phyloP scores from a whole-genome alignment of 2,888 invertebrate genomes.

The Helleia helle region DNA sequence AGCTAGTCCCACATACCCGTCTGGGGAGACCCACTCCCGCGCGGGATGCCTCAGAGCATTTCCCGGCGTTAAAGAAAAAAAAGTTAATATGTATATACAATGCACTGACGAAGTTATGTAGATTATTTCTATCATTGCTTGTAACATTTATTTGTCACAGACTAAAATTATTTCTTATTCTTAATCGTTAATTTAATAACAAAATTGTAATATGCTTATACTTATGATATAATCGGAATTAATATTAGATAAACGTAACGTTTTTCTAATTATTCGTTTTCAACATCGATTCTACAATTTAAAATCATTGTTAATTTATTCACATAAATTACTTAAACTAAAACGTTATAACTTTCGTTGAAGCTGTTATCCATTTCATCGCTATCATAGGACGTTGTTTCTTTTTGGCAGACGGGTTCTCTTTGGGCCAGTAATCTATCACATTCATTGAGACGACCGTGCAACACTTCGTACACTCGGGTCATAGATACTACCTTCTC shows the following conservation, averaged over 20 bases:
- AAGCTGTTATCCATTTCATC: slow-evolving; percentile 54
- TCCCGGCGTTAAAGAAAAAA: no score
- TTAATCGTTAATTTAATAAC: neutral
- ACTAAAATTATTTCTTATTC: neutral
- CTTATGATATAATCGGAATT: neutral
- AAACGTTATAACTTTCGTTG: slow-evolving; percentile 48
- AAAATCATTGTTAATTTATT: no score
- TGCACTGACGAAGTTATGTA: no score
- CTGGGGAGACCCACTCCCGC: no score
- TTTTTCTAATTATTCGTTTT: neutral
- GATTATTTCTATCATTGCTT: no score
- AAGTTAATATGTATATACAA: no score
- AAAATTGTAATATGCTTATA: neutral
- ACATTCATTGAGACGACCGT: slow-evolving; percentile 58
- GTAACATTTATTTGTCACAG: no score
- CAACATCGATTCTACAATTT: slow-evolving; percentile 5
- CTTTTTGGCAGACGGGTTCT: slow-evolving; percentile 35
- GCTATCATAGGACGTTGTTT: slow-evolving; percentile 41
- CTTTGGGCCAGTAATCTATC: slow-evolving; percentile 56
- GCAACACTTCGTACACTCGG: slow-evolving; percentile 59
- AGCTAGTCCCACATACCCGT: no score
- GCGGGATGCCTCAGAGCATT: no score
- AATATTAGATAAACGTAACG: neutral
- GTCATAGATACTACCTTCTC: slow-evolving; percentile 69
- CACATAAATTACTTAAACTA: slow-evolving; percentile 30